Evolutionary conservation across 2,888 invertebrate genomes (phyloP).

Genomic region (Scaptomyza tumidula): DNA sequence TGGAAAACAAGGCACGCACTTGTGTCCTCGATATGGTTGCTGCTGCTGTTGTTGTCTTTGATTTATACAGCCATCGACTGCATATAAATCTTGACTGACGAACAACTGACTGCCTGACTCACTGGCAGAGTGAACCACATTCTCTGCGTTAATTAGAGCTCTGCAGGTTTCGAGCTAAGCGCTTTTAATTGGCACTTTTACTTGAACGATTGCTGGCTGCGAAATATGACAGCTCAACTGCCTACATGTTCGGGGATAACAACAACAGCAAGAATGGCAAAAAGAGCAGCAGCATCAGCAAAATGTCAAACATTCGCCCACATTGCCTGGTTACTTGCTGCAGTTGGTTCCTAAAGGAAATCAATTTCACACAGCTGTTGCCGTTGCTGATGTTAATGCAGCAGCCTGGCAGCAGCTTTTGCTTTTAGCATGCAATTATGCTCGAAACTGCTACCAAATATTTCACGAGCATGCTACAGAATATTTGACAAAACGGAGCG

Average conservation of each 20-base stretch:
- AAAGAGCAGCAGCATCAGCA: conserved; percentile 7
- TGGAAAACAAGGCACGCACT: conserved; percentile 73
- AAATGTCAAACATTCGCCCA: conserved; percentile 48
- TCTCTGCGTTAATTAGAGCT: conserved; percentile 65
- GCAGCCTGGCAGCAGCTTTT: conserved; percentile 35
- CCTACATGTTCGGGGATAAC: background rate
- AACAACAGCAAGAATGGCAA: background rate
- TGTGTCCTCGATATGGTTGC: conserved; percentile 71
- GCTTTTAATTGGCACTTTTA: conserved; percentile 75
- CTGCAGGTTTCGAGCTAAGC: conserved; percentile 46
- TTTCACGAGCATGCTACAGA: conserved; percentile 57
- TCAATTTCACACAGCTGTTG: conserved; percentile 35
- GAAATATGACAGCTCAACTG: conserved; percentile 67
- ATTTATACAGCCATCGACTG: conserved; percentile 63
- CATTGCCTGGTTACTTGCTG: conserved; percentile 22
- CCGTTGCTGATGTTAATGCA: background rate
- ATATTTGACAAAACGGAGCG: conserved; percentile 59
- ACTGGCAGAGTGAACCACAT: conserved; percentile 43
- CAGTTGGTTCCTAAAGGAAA: conserved; percentile 25
- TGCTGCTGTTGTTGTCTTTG: conserved; percentile 50
- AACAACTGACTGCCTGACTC: conserved; percentile 42
- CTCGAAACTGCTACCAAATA: conserved; percentile 37
- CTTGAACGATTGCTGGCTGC: conserved; percentile 62
- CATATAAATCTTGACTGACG: conserved; percentile 64
- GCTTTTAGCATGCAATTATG: conserved; percentile 37